phyloP scores from a whole-genome alignment of 2,113 vertebrate species.

The Corythoichthys haematopterus region DNA sequence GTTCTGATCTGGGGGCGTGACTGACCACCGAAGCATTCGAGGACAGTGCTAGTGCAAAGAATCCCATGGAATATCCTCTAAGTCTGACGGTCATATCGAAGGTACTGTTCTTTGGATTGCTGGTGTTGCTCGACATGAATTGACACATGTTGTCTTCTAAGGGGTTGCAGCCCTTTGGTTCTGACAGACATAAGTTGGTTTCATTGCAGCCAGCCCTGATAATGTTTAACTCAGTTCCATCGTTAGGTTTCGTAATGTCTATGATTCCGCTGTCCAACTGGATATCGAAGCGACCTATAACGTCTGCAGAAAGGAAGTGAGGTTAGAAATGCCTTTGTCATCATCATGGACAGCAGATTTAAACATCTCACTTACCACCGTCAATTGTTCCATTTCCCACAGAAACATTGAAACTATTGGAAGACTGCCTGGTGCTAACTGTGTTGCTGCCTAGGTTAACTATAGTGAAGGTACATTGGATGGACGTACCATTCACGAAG shows the following conservation, averaged over 20 bases:
- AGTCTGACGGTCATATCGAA: not conserved
- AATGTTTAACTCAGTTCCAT: fast-evolving
- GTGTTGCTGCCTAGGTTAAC: no score
- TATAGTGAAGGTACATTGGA: not conserved
- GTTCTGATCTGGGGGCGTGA: not conserved
- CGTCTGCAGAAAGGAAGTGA: not conserved
- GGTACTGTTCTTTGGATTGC: no score
- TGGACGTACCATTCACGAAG: not conserved
- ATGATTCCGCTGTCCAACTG: fast-evolving
- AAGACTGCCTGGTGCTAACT: not conserved
- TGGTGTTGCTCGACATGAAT: not conserved
- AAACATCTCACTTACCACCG: not conserved
- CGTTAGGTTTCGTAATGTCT: not conserved
- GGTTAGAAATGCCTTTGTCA: not conserved
- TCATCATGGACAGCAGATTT: not conserved
- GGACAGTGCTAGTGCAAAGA: not conserved
- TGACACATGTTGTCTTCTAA: not conserved
- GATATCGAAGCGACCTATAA: fast-evolving
- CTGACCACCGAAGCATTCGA: not conserved
- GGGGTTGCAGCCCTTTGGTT: not conserved
- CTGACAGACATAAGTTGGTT: not conserved
- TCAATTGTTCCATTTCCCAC: not conserved
- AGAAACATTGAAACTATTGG: not conserved
- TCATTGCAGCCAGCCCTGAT: not conserved
- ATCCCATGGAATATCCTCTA: not conserved